Evolutionary conservation across 2,797 vertebrate genomes (phyloP), one percentile per base, ranked within the genome.

Genomic region (Lemur catta): DNA sequence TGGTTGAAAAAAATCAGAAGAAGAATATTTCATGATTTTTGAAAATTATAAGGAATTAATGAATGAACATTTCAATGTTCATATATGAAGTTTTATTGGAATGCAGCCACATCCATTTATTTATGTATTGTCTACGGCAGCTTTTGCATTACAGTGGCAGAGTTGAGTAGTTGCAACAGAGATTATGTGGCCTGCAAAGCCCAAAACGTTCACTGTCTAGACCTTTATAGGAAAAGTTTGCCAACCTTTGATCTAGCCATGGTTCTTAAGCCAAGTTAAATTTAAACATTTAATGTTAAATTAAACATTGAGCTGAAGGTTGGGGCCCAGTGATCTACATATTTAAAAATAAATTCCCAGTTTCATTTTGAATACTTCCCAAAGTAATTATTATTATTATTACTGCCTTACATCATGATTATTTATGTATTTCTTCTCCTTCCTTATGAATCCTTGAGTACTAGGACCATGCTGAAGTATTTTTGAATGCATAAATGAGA

Each of bases 41-140:
- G 24, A 96, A 92, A 94, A 81, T 43, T 50, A 84, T 71, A 50
- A 89, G 61, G 89, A 97, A 91, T 87, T 85, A 17, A 88, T 50
- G 74, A 63, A n/a, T 81, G 76, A 35, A 91, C 38, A 76, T 76
- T 91, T 97, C 52, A 63, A 8, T 55, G 57, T 59, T 7, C 12
- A 24, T 52, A 17, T 81, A 50, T 74, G 30, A 89, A 82, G 24
- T 90, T 94, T 94, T 87, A 50, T 89, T 80, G 69, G 82, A 79
- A 75, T 7, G 15, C 5, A n/a, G 43, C 28, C 52, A 65, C 4
- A 2, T 69, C 28, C 6, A 9, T 41, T 92, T 24, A 69, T 79
- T 95, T 78, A 69, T 80, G 4, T 67, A 22, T 74, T 65, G 9
- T 78, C 57, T 71, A 33, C 7, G 24, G 26, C 28, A 84, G 3